Percentiles rank a stretch among this genome's conserved stretches.
These are phyloP conservation scores for Eolophus roseicapilla DNA, from an alignment of 2,113 vertebrate genomes.

Conservation along the genomic window DNA sequence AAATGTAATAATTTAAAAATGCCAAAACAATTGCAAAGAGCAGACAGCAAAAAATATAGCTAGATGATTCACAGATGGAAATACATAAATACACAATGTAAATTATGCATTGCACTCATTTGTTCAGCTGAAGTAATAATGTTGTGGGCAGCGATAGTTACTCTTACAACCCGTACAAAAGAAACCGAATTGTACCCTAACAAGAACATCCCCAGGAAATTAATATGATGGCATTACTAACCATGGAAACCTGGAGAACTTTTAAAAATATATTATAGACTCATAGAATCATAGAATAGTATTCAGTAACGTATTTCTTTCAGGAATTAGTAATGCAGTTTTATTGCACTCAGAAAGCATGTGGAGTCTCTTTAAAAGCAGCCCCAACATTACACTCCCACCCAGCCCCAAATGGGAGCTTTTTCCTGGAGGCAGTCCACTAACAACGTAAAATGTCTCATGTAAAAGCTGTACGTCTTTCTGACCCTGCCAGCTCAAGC, in stretches of 20 bases:
- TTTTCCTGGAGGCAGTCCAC: not conserved
- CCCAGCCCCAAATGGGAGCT: not conserved
- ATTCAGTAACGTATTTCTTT: not conserved
- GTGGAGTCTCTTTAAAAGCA: not conserved
- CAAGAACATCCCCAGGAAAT: not conserved
- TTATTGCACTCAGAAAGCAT: not conserved
- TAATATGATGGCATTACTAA: not conserved
- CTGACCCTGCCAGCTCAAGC: not conserved
- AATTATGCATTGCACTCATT: constrained; percentile 12
- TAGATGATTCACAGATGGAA: not conserved
- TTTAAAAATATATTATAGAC: not conserved
- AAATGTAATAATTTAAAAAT: constrained; percentile 1
- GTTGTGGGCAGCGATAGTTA: not conserved
- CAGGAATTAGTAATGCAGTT: not conserved
- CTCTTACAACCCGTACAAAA: not conserved
- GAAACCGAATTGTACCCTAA: not conserved
- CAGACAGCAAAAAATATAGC: not conserved
- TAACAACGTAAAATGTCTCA: not conserved
- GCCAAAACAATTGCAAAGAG: not conserved
- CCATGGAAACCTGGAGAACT: not conserved
- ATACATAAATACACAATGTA: not conserved
- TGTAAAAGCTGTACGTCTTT: not conserved
- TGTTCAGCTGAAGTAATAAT: not conserved
- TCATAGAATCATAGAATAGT: not conserved
- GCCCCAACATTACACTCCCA: not conserved